These are phyloP conservation scores for Euwallacea similis DNA, from an alignment of 1,140 invertebrate species.

Conservation along the genomic window DNA sequence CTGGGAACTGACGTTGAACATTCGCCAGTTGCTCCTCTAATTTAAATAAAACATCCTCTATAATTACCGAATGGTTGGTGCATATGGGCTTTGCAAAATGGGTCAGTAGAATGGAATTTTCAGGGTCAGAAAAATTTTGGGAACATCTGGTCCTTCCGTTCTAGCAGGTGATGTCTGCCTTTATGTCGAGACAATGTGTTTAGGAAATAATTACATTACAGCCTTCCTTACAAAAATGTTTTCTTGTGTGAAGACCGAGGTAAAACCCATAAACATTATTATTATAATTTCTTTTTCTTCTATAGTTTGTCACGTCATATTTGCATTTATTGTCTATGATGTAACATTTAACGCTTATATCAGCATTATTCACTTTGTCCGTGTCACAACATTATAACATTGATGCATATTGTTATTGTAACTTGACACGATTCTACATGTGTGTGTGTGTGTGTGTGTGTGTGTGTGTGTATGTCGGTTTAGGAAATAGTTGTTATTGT, in stretches of 20 bases:
- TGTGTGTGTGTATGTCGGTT: no score
- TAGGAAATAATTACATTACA: no score
- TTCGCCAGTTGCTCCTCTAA: slow-evolving; percentile 24
- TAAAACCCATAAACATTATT: no score
- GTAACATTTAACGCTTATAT: slow-evolving; percentile 5
- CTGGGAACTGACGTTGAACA: slow-evolving; percentile 19
- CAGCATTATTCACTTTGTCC: slow-evolving; percentile 7
- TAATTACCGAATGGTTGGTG: slow-evolving; percentile 27
- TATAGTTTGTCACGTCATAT: background rate
- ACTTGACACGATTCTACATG: slow-evolving; percentile 7
- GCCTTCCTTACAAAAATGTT: no score
- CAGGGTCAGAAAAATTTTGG: slow-evolving; percentile 28
- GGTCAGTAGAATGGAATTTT: slow-evolving; percentile 34
- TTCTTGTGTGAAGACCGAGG: no score
- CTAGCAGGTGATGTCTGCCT: slow-evolving; percentile 27
- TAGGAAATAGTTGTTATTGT: no score
- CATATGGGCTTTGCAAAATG: slow-evolving; percentile 25
- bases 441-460: background rate
- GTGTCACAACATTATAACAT: slow-evolving; percentile 4
- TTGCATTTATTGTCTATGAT: slow-evolving; percentile 6
- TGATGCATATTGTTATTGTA: slow-evolving; percentile 10
- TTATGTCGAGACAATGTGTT: background rate
- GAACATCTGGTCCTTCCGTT: slow-evolving; percentile 20
- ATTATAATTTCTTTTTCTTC: no score
- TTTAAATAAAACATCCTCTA: slow-evolving; percentile 21